Evolutionary conservation across 2,113 vertebrate species (phyloP), one percentile per base, ranked within the genome.

Genomic region (Conger conger): DNA sequence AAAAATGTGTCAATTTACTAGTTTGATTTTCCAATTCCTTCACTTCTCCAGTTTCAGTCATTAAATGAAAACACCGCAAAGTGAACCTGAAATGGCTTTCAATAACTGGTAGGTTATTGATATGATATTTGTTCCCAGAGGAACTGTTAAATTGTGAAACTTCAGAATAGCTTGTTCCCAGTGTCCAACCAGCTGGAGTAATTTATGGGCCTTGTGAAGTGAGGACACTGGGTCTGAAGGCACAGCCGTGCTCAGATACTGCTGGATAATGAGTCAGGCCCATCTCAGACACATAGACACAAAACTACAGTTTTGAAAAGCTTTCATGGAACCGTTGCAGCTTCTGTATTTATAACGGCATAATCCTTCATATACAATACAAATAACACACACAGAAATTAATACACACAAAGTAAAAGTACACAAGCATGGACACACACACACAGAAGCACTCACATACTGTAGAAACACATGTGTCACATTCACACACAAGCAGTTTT

Each of bases 251-350:
- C 85, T 84, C 33, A 57, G 78, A 85, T 89, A 87, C 87, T 89
- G 18, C 68, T 84, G 82, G 84, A 88, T 93, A 93, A 93, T 93
- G 91, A 94, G 89, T 90, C 89, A 90, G 88, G 38, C 90, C 90
- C 87, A 89, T 81, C 91, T 94, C 90, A 92, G 90, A 91, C 85
- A 79, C 84, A 79, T 87, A 86, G 88, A 90, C 91, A 92, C 93
- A 91, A 82, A 33, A 37, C 80, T 54, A 16, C 88, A 85, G 88
- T 92, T 90, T 91, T 92, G 91, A 94, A 92, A 94, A 91, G 89
- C 89, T 78, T 68, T 82, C 80, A 86, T 30, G 88, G 88, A 50
- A 88, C 85, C 87, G 82, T 73, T 73, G 27, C 80, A 85, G 83
- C 84, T 90, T 85, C 85, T 42, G 4, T 42, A 42, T 42, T 42